A percentile compares a stretch with the other conserved stretches of the same genome.
Evolutionary conservation across 2,113 vertebrate genomes (phyloP).

Genomic region (Felis catus): F.catus_Fca126_mat1.0 CM031412.1:7589001-7589500

Average conservation of each 20-base stretch:
- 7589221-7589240: too few species aligned
- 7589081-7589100: background rate
- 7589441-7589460: background rate
- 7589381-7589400: background rate
- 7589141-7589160: background rate
- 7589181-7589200: background rate
- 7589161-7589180: fast-evolving
- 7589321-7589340: background rate
- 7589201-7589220: background rate
- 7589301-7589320: fast-evolving
- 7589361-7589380: fast-evolving
- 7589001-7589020: background rate
- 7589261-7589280: too few species aligned
- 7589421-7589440: background rate
- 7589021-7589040: fast-evolving
- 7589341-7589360: background rate
- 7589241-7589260: fast-evolving
- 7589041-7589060: fast-evolving
- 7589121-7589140: background rate
- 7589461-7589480: background rate
- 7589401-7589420: background rate
- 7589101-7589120: background rate
- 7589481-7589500: background rate
- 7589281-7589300: background rate
- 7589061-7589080: too few species aligned